phyloP scores from a whole-genome alignment of 2,113 vertebrate species.

The Quiscalus mexicanus region DNA sequence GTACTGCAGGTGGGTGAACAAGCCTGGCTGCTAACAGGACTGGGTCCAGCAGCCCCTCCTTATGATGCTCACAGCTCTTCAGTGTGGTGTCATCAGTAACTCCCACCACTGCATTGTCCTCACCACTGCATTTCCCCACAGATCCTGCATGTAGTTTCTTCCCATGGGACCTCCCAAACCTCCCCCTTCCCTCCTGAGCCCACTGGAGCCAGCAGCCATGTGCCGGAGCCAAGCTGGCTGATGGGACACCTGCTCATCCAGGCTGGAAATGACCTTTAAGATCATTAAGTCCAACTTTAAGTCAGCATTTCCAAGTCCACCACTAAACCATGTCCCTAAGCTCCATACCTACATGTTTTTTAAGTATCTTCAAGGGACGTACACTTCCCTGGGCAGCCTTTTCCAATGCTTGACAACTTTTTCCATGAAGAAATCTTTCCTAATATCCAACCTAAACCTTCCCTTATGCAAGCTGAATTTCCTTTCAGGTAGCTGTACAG shows the following conservation, averaged over 20 bases:
- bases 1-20: accelerated
- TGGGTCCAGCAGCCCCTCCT: accelerated
- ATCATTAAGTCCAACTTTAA: background rate
- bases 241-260: accelerated
- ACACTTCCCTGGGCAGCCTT: background rate
- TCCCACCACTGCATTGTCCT: accelerated
- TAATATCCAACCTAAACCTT: background rate
- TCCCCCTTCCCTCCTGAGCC: background rate
- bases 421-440: background rate
- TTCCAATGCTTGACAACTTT: background rate
- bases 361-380: background rate
- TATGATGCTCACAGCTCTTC: accelerated
- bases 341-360: background rate
- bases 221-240: background rate
- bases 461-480: background rate
- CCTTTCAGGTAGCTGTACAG: background rate
- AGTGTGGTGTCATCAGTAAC: accelerated
- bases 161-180: accelerated
- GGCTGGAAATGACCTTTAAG: background rate
- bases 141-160: accelerated
- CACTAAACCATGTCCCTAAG: background rate
- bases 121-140: accelerated
- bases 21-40: accelerated
- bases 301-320: background rate
- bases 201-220: background rate